These are phyloP conservation scores for Chironomus tepperi DNA, from an alignment of 1,140 invertebrate genomes.

Conservation along the genomic window DNA sequence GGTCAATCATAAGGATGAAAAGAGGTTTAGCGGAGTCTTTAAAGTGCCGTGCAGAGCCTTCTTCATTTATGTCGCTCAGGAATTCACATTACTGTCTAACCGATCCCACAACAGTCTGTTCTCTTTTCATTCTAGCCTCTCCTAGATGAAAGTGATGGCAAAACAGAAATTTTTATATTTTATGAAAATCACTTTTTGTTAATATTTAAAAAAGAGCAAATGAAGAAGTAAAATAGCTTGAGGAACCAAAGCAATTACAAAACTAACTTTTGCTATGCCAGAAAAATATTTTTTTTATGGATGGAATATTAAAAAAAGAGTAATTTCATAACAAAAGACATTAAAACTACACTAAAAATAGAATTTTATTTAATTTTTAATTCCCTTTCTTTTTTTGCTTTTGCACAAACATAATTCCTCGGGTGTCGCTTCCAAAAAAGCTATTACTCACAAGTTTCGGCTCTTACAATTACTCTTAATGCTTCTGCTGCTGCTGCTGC, in stretches of 20 bases:
- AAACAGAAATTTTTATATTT: too few species aligned
- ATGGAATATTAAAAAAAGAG: neutral
- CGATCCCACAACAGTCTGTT: too few species aligned
- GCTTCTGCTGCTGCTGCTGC: neutral
- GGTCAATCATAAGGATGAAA: too few species aligned
- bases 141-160: too few species aligned
- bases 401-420: neutral
- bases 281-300: neutral
- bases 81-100: too few species aligned
- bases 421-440: slow-evolving; percentile 18
- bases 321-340: slow-evolving; percentile 10
- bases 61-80: too few species aligned
- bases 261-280: slow-evolving; percentile 1
- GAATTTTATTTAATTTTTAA: neutral
- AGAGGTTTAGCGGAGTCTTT: too few species aligned
- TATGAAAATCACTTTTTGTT: too few species aligned
- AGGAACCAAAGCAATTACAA: slow-evolving; percentile 19
- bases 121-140: too few species aligned
- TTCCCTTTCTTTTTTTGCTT: neutral
- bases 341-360: slow-evolving; percentile 22
- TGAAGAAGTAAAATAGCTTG: neutral
- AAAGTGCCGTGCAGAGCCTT: too few species aligned
- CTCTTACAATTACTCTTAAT: neutral
- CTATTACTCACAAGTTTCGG: neutral
- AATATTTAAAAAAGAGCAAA: too few species aligned